Conservation (phyloP, 37 sponge, comb jelly and placozoan genomes). For the Haliclona indistincta region DNA sequence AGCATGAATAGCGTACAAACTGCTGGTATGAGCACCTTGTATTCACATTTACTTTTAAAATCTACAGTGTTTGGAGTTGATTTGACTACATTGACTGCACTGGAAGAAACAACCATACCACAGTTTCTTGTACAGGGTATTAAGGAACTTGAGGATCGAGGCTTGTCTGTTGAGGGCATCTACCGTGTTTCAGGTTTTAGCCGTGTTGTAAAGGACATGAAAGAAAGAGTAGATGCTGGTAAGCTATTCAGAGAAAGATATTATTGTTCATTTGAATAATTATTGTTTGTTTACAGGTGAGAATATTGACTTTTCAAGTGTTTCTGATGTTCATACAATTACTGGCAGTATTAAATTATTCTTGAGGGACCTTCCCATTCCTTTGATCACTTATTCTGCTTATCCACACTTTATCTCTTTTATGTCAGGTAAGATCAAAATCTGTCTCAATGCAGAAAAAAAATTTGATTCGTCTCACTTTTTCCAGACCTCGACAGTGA, state of each 20-base stretch:
- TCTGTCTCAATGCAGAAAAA: background rate
- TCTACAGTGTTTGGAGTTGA: constrained; percentile 71
- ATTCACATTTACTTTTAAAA: too few relatives aligned
- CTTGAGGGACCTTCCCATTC: constrained; percentile 74
- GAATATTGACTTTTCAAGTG: constrained; percentile 38
- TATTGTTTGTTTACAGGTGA: constrained; percentile 36
- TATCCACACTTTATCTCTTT: constrained; percentile 19
- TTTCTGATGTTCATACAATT: constrained; percentile 47
- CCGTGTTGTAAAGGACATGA: constrained; percentile 45
- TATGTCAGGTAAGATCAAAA: constrained; percentile 3
- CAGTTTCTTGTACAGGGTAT: constrained; percentile 43
- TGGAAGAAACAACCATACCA: constrained; percentile 55
- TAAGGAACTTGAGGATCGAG: constrained; percentile 42
- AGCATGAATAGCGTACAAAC: too few relatives aligned
- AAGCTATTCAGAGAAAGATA: background rate
- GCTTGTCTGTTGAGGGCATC: constrained; percentile 39
- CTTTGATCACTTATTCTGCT: constrained; percentile 59
- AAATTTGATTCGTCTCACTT: background rate
- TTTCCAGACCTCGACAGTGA: background rate
- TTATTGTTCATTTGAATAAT: background rate
- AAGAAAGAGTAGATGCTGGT: constrained; percentile 72
- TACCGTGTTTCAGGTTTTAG: constrained; percentile 69
- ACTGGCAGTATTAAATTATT: constrained; percentile 70
- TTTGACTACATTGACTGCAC: constrained; percentile 45
- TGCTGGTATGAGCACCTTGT: too few relatives aligned